Base-by-base conservation (phyloP, 1,140 invertebrate genomes). In the Parapsyche elsis region DNA sequence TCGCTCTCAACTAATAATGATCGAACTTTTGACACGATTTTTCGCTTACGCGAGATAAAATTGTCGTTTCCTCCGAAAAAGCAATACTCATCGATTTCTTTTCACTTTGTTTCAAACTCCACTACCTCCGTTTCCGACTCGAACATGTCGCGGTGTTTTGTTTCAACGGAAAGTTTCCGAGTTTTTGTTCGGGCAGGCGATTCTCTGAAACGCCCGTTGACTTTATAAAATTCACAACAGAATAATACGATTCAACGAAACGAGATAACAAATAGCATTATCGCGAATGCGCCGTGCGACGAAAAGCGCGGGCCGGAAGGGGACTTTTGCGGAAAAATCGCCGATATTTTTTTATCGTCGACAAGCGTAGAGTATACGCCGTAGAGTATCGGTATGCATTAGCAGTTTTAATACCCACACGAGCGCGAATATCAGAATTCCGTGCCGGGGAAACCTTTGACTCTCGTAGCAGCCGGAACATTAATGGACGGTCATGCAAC, bases 401-500 rank as follows among this genome's bases (percentile, higher is more conserved):
- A 76, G 74, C 74, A 10, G 14, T 75, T 38, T 9, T 44, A 71
- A 71, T 44, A 30, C 26, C 19, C 16, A n/a, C 4, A 26, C 53
- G 59, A 38, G 30, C 30, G 24, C n/a, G 24, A 19, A 7, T 59
- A 57, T 76, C 30, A 57, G n/a, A 57, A 24, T 59, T 53, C 21
- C 74, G 74, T 46, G 38, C 53, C 9, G 30, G n/a, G 44, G 53
- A 57, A 76, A 76, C 74, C 74, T 76, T 23, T 76, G 46, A 57
- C 12, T 57, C 30, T 38, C 30, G 30, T 38, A 14, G 16, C 14
- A 73, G 38, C 71, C 71, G 16, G 16, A 16, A 14, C 71, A 75
- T 77, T 77, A 44, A 78, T 78, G 59, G 24, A 78, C 57, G 30
- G 38, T 24, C 64, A 70, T 70, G 59, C 64, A 46, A 45, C 16